A percentile compares a stretch with the other conserved stretches of the same genome.
phyloP scores from a whole-genome alignment of 2,113 vertebrate species.

The Tachycineta bicolor region DNA sequence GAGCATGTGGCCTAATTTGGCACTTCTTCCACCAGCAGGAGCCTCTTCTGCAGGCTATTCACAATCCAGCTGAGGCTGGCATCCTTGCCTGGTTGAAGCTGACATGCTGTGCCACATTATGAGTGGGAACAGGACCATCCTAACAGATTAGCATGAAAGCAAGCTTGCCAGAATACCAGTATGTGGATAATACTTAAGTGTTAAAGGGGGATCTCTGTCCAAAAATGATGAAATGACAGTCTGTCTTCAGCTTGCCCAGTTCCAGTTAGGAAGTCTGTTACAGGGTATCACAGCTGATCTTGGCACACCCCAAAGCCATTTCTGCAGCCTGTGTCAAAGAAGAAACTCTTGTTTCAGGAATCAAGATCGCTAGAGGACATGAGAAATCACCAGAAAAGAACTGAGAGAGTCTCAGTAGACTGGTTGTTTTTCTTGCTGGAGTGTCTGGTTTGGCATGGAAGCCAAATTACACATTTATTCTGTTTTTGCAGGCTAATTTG shows the following conservation, averaged over 20 bases:
- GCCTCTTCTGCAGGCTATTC: constrained; percentile 51
- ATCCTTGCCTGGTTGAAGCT: constrained; percentile 11
- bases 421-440: background rate
- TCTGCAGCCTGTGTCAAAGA: background rate
- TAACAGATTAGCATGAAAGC: constrained; percentile 44
- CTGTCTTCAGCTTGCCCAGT: constrained; percentile 49
- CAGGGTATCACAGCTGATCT: constrained; percentile 33
- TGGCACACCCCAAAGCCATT: background rate
- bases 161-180: constrained; percentile 56
- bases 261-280: constrained; percentile 30
- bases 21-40: constrained; percentile 51
- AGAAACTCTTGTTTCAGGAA: background rate
- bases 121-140: constrained; percentile 54
- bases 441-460: background rate
- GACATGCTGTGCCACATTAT: constrained; percentile 54
- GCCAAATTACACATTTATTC: background rate
- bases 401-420: background rate
- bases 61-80: constrained; percentile 47
- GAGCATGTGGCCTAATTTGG: constrained; percentile 67
- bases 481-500: background rate
- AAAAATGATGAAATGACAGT: constrained; percentile 37
- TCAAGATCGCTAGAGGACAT: background rate
- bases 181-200: constrained; percentile 51
- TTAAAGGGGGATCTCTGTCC: constrained; percentile 52
- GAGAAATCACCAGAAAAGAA: background rate